phyloP scores from a whole-genome alignment of 2,113 vertebrate species.

The Prionailurus viverrinus region DNA sequence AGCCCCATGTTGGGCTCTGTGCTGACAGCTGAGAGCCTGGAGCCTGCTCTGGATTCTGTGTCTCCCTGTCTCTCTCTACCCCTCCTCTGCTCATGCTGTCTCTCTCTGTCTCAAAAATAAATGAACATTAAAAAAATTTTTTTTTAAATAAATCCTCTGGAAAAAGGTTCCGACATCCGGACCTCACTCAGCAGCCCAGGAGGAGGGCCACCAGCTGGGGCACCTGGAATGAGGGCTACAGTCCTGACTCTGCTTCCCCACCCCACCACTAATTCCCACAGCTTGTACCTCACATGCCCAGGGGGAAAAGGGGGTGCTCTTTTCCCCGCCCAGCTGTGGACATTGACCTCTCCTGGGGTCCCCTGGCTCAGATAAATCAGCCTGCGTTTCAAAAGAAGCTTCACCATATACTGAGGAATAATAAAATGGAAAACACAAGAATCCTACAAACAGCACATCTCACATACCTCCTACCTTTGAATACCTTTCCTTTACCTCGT shows the following conservation, averaged over 20 bases:
- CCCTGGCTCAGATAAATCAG: constrained; percentile 16
- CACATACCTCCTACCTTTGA: neutral
- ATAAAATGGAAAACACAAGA: constrained; percentile 34
- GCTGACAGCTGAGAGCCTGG: no score
- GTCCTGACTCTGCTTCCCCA: neutral
- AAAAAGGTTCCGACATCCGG: neutral
- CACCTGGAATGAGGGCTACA: neutral
- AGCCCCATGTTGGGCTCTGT: no score
- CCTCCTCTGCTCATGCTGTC: no score
- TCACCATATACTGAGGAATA: neutral
- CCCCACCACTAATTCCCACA: neutral
- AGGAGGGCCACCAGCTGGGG: neutral
- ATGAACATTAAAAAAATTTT: no score
- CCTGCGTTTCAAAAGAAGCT: constrained; percentile 20
- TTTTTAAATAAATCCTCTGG: neutral
- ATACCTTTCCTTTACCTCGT: neutral
- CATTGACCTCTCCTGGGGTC: neutral
- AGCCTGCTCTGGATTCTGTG: no score
- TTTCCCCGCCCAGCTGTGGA: neutral
- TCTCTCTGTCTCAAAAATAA: no score
- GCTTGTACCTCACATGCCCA: neutral
- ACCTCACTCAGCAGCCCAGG: neutral
- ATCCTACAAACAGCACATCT: neutral
- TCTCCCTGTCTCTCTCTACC: no score
- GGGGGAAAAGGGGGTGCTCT: neutral